Conservation (phyloP, 1,140 invertebrate species). For the Dryas iulia region DNA sequence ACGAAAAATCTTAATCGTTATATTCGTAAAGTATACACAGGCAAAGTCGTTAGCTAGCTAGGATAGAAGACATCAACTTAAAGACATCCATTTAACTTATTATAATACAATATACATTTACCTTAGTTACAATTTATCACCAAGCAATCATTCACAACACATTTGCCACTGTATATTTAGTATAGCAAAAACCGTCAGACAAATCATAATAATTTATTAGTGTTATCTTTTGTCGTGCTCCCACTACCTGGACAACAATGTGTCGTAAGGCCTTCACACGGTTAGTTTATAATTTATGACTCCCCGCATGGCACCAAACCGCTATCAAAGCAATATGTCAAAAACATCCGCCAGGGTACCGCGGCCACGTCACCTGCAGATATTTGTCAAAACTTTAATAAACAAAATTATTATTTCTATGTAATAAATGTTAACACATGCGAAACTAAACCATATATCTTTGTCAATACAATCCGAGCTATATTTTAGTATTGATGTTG, state of each 20-base stretch:
- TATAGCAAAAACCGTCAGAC: neutral
- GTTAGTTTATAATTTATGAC: conserved; percentile 59
- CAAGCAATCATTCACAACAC: neutral
- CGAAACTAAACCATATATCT: conserved; percentile 36
- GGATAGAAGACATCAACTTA: too few relatives aligned
- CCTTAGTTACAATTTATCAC: neutral
- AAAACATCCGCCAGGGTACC: conserved; percentile 67
- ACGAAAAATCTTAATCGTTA: too few relatives aligned
- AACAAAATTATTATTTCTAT: conserved; percentile 41
- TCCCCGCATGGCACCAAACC: conserved; percentile 57
- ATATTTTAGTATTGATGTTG: conserved; percentile 16
- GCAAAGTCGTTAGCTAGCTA: too few relatives aligned
- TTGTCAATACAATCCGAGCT: conserved; percentile 13
- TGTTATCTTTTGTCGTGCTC: conserved; percentile 17
- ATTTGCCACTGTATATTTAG: neutral
- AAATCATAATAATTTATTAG: neutral
- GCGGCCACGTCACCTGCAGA: conserved; percentile 70
- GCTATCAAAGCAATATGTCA: conserved; percentile 76
- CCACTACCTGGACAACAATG: conserved; percentile 28
- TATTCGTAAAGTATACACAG: too few relatives aligned
- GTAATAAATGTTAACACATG: neutral
- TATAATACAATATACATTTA: neutral
- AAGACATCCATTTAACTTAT: too few relatives aligned
- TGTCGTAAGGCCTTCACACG: conserved; percentile 26
- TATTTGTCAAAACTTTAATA: conserved; percentile 73